Conservation (phyloP, 2,888 invertebrate genomes). For the Mimas tiliae region DNA sequence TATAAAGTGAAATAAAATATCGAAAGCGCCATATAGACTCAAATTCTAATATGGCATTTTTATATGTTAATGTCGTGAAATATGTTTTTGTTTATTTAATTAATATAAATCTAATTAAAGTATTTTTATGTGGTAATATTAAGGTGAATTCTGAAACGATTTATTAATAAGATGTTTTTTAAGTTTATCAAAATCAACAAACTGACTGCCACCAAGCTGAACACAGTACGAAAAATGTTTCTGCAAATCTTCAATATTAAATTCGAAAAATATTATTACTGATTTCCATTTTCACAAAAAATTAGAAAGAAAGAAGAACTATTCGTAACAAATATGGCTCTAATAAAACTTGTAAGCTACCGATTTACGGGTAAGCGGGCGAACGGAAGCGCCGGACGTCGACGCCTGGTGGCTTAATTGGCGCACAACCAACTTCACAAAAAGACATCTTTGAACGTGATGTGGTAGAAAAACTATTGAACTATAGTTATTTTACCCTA, state of each 20-base stretch:
- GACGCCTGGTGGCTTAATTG: constrained; percentile 73
- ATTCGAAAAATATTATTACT: neutral
- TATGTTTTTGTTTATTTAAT: neutral
- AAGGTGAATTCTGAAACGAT: no score
- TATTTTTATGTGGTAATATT: neutral
- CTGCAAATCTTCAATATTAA: neutral
- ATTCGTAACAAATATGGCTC: constrained; percentile 26
- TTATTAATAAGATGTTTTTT: neutral
- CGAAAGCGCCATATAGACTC: neutral
- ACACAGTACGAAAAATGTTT: neutral
- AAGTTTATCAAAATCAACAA: no score
- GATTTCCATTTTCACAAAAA: neutral
- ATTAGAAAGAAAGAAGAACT: no score
- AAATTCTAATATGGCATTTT: neutral
- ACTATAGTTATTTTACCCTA: neutral
- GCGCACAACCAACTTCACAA: constrained; percentile 68
- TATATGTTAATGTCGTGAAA: neutral
- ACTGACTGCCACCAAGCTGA: neutral
- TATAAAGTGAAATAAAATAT: neutral
- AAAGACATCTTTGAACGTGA: constrained; percentile 57
- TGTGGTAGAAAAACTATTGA: constrained; percentile 37
- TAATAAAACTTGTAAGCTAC: constrained; percentile 50
- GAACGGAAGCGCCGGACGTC: constrained; percentile 60
- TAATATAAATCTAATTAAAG: neutral
- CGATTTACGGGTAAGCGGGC: constrained; percentile 52